Evolutionary conservation across 2,113 vertebrate genomes (phyloP).

Genomic region (Erinaceus europaeus): DNA sequence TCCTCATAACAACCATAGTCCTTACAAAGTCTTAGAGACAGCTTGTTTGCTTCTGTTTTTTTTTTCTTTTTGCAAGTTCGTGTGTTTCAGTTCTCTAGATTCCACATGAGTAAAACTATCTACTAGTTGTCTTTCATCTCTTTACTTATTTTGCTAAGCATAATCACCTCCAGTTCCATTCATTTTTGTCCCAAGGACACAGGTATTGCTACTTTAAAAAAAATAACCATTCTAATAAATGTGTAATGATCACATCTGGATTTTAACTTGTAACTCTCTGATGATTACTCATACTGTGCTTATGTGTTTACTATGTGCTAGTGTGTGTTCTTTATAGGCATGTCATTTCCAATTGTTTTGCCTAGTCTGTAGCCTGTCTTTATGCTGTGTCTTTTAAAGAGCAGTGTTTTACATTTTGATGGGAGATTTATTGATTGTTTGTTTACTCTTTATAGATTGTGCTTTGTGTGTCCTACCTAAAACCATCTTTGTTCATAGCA

Average conservation of each 20-base stretch:
- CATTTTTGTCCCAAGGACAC: too few relatives aligned
- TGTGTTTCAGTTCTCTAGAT: too few relatives aligned
- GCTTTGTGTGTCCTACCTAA: neutral
- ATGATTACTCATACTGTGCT: neutral
- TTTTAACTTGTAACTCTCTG: constrained; percentile 35
- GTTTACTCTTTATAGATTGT: neutral
- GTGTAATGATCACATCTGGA: neutral
- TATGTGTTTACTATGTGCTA: constrained; percentile 7
- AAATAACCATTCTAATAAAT: neutral
- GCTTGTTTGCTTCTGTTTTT: too few relatives aligned
- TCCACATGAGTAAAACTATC: too few relatives aligned
- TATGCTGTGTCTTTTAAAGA: neutral
- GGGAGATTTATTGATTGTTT: neutral
- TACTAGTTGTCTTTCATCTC: too few relatives aligned
- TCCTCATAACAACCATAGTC: too few relatives aligned
- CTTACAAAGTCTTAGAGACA: too few relatives aligned
- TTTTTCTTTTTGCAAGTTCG: too few relatives aligned
- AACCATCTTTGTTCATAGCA: neutral
- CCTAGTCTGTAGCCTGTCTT: neutral
- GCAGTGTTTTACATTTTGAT: constrained; percentile 10
- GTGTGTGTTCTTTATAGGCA: neutral
- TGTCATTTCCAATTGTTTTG: constrained; percentile 8
- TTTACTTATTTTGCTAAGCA: too few relatives aligned
- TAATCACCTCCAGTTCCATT: too few relatives aligned
- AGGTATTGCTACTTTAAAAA: neutral